phyloP scores from a whole-genome alignment of 2,888 invertebrate genomes.

The Taenaris catops region DNA sequence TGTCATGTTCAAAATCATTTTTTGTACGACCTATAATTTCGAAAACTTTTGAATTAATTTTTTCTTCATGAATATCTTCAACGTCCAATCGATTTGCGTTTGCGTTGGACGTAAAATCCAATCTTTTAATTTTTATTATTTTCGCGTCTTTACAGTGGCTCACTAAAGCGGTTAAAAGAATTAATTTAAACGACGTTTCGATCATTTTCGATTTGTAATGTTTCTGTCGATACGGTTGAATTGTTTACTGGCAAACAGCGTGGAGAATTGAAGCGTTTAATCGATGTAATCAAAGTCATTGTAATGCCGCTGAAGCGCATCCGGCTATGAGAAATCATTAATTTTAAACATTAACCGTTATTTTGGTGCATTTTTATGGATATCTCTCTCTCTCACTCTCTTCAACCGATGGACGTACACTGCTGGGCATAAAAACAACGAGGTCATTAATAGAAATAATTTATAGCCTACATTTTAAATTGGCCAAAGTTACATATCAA shows the following conservation, averaged over 20 bases:
- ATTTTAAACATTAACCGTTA: conserved; percentile 19
- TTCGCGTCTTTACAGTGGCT: conserved; percentile 3
- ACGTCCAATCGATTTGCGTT: neutral
- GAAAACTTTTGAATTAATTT: too few species aligned
- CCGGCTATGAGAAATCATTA: conserved; percentile 18
- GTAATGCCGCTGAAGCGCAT: conserved; percentile 13
- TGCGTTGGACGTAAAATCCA: conserved; percentile 1
- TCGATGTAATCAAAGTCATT: conserved; percentile 23
- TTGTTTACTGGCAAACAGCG: conserved; percentile 3
- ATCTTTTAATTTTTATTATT: conserved; percentile 6
- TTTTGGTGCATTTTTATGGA: conserved; percentile 12
- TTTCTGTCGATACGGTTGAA: neutral
- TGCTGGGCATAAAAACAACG: too few species aligned
- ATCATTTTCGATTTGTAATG: conserved; percentile 2
- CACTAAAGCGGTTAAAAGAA: neutral
- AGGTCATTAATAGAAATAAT: too few species aligned
- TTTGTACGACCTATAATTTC: neutral
- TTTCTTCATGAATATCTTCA: neutral
- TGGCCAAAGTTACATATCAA: too few species aligned
- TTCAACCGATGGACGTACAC: too few species aligned
- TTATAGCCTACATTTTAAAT: too few species aligned
- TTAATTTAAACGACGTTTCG: neutral
- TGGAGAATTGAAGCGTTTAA: conserved; percentile 17
- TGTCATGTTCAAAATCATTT: neutral
- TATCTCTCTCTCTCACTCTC: too few species aligned